Evolutionary conservation across 2,113 vertebrate genomes (phyloP).

Genomic region (Baryphthengus martii): DNA sequence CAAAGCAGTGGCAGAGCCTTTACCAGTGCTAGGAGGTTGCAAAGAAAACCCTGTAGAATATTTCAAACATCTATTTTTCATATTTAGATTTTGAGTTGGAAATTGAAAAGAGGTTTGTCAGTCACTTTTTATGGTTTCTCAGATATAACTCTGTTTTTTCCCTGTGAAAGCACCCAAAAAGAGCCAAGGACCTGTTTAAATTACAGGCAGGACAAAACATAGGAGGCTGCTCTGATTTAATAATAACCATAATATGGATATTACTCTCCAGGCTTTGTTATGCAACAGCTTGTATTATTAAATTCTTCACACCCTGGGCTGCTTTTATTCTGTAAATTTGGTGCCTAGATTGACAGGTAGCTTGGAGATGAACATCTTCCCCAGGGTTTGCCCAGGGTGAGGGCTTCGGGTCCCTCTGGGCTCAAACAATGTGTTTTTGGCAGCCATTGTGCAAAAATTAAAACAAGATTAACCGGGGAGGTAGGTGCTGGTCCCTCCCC

Average conservation of each 20-base stretch:
- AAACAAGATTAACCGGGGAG: not conserved
- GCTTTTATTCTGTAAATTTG: not conserved
- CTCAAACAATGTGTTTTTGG: fast-evolving
- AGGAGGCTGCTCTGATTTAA: not conserved
- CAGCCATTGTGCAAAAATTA: not conserved
- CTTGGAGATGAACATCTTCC: not conserved
- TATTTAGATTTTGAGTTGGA: not conserved
- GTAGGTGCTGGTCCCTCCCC: not conserved
- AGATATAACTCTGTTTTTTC: not conserved
- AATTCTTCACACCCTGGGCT: not conserved
- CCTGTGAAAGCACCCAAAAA: not conserved
- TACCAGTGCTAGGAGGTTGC: not conserved
- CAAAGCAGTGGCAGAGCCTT: fast-evolving
- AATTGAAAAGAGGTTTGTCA: not conserved
- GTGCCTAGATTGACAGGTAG: not conserved
- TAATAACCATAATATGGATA: not conserved
- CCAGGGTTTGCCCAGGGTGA: fast-evolving
- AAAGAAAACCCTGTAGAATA: not conserved
- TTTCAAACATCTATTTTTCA: not conserved
- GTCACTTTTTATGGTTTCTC: not conserved
- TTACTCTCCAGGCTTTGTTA: not conserved
- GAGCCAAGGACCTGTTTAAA: not conserved
- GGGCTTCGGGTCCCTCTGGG: fast-evolving
- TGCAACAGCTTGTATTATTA: not conserved
- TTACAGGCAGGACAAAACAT: not conserved